These are phyloP conservation scores for Pelecanoides urinatrix DNA, from an alignment of 2,113 vertebrate species.

Conservation along the genomic window DNA sequence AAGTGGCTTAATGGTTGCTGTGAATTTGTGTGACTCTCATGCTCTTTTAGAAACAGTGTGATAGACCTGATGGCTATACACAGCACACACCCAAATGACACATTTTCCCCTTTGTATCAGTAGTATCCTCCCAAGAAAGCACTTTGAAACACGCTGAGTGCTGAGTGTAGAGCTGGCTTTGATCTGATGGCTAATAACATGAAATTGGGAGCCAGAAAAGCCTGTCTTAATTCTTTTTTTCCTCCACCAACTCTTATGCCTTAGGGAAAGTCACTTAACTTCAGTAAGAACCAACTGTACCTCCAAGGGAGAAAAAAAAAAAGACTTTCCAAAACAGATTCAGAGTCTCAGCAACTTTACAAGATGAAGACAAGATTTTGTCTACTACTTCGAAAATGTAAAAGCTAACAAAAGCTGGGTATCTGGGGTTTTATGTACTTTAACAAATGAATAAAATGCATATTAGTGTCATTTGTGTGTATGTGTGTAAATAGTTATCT, in stretches of 20 bases:
- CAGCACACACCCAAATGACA: background rate
- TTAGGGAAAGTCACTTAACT: background rate
- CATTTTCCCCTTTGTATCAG: background rate
- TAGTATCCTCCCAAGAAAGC: background rate
- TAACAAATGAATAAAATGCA: background rate
- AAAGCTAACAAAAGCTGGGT: background rate
- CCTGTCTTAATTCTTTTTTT: background rate
- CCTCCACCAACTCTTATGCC: background rate
- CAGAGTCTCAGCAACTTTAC: background rate
- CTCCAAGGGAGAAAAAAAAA: background rate
- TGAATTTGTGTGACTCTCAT: slow-evolving; percentile 3
- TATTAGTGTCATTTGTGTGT: background rate
- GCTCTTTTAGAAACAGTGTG: background rate
- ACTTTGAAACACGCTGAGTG: background rate
- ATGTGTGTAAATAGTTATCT: background rate
- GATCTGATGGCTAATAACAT: background rate
- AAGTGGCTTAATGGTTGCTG: slow-evolving; percentile 43
- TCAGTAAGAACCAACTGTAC: background rate
- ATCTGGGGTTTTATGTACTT: background rate
- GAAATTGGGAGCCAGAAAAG: background rate
- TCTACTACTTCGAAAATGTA: background rate
- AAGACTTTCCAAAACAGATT: background rate
- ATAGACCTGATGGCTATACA: slow-evolving; percentile 7
- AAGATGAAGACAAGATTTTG: background rate
- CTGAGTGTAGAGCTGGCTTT: background rate